Evolutionary conservation across 2,113 vertebrate genomes (phyloP), one percentile per base, ranked within the genome.

Genomic region (Dipodomys ordii): DNA sequence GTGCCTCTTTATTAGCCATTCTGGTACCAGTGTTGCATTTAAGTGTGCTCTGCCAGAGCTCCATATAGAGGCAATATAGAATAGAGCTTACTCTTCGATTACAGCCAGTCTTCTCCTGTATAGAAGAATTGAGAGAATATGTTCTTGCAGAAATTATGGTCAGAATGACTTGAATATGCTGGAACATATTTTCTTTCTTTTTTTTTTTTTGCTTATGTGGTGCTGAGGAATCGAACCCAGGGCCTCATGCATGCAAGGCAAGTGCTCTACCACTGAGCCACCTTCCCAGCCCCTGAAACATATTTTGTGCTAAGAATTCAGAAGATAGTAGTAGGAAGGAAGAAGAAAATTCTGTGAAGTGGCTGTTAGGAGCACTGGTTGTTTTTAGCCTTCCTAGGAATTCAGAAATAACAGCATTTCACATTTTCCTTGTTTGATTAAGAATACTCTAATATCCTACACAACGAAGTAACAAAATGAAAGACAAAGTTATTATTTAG

Each of bases 271-370:
- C 39, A 39, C 39, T 39, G 39, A 39, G 39, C 39, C 35, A 39
- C 35, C 39, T 39, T 39, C 39, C 39, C 4, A 39, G 39, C 39
- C 39, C 39, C 65, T 87, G 80, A 64, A 91, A 83, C 53, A 80
- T 92, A 82, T 82, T 88, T 92, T 82, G 64, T 96, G 83, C 91
- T 80, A 95, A 44, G 87, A 94, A 93, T 84, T 90, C 46, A 93
- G 72, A 19, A 77, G 83, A 88, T 95, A 79, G 71, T 85, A 96
- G 83, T 79, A 95, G 79, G 49, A 87, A 93, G 35, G 65, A 83
- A 53, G 73, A 69, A 95, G 93, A 95, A 95, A 65, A 76, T 87
- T 91, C 69, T 92, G 62, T 90, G 22, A 95, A 94, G 73, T 88
- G 49, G 32, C 91, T 91, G 62, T 84, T 95, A 15, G 28, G 71